Conservation (phyloP, 2,113 vertebrate species). For the Dendropsophus ebraccatus region DNA sequence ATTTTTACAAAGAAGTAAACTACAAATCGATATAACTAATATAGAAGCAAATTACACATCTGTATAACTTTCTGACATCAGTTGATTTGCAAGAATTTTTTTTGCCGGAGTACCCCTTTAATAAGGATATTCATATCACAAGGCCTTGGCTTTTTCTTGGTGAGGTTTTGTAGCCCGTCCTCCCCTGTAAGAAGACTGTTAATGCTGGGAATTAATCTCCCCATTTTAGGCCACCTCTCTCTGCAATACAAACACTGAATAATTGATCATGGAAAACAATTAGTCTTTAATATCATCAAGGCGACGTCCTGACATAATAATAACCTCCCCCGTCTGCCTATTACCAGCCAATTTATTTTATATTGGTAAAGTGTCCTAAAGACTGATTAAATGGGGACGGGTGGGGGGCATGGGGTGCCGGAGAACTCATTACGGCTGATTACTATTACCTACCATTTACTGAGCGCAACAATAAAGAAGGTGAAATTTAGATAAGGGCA, state of each 20-base stretch:
- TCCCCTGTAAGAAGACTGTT: not conserved
- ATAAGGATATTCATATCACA: too few species aligned
- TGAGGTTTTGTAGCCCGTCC: not conserved
- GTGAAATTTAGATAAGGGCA: not conserved
- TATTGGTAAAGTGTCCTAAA: conserved; percentile 1
- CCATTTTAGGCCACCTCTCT: not conserved
- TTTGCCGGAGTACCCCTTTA: not conserved
- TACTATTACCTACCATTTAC: not conserved
- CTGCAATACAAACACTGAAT: conserved; percentile 2
- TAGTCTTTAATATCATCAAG: conserved; percentile 22
- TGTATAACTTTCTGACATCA: too few species aligned
- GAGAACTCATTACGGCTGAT: not conserved
- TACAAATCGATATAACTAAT: too few species aligned
- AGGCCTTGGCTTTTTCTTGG: not conserved
- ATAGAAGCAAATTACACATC: too few species aligned
- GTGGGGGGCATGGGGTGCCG: not conserved
- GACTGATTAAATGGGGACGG: not conserved
- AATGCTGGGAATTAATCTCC: not conserved
- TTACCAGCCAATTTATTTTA: not conserved
- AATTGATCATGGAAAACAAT: conserved; percentile 36
- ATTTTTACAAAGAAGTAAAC: too few species aligned
- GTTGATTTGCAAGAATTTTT: too few species aligned
- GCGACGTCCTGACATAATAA: not conserved
- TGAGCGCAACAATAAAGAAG: not conserved
- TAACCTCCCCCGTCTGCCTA: not conserved